Evolutionary conservation across 2,113 vertebrate genomes (phyloP).

Genomic region (Corvus cornix): DNA sequence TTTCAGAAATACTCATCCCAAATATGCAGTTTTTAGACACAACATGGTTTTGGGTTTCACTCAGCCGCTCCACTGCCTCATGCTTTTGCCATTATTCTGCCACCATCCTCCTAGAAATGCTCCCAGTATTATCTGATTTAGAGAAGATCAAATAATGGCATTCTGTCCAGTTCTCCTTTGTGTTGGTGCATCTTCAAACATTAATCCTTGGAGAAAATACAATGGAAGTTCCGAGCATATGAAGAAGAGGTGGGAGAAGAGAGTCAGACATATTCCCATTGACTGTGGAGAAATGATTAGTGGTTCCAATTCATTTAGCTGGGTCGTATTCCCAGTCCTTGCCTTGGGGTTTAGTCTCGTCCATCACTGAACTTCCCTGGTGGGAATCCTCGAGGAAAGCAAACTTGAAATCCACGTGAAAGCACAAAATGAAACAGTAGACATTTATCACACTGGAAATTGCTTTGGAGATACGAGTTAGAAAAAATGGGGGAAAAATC

Average conservation of each 20-base stretch:
- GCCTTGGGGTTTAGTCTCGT: not conserved
- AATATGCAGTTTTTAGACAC: not conserved
- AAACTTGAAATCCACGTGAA: not conserved
- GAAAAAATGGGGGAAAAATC: not conserved
- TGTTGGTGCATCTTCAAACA: not conserved
- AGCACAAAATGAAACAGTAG: not conserved
- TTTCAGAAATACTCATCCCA: not conserved
- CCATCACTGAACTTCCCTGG: not conserved
- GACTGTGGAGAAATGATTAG: not conserved
- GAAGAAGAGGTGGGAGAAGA: not conserved
- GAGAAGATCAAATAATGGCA: not conserved
- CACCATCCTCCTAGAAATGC: not conserved
- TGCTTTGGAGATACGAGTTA: not conserved
- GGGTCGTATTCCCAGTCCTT: not conserved
- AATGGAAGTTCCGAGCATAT: not conserved
- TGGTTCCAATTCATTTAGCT: not conserved
- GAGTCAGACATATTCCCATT: not conserved
- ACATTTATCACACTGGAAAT: not conserved
- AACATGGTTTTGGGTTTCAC: not conserved
- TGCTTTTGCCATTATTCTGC: not conserved
- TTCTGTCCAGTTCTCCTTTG: not conserved
- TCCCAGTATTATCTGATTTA: not conserved
- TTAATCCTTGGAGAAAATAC: not conserved
- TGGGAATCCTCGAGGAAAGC: not conserved
- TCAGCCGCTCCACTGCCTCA: not conserved